Percentiles rank a stretch among this genome's conserved stretches.
These are phyloP conservation scores for Chiloscyllium punctatum DNA, from an alignment of 2,797 vertebrate genomes.

Conservation along the genomic window DNA sequence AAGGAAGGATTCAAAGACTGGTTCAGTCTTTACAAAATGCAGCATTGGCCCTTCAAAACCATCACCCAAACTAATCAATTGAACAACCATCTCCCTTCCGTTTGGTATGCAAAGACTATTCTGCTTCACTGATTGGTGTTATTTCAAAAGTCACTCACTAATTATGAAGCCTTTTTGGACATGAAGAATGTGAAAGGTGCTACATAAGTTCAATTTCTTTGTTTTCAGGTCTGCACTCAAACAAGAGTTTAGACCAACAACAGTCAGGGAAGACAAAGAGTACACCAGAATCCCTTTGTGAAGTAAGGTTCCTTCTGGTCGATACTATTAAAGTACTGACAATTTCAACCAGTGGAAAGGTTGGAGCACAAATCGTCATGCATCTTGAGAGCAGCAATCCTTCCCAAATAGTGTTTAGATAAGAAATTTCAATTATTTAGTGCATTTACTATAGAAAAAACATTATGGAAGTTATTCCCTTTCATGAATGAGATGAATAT, in stretches of 20 bases:
- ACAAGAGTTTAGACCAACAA: neutral
- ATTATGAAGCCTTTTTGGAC: neutral
- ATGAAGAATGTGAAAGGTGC: neutral
- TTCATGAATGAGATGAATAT: neutral
- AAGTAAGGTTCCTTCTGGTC: neutral
- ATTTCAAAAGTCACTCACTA: neutral
- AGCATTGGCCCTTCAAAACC: neutral
- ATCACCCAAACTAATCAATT: neutral
- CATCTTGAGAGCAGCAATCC: neutral
- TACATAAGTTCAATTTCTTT: neutral
- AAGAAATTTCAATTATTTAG: neutral
- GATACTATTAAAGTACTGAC: neutral
- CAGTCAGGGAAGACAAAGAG: too few species aligned
- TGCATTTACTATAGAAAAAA: neutral
- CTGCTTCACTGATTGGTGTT: too few species aligned
- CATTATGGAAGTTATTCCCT: neutral
- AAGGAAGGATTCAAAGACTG: neutral
- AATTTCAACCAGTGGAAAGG: neutral
- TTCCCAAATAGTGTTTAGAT: neutral
- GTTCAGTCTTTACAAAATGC: neutral
- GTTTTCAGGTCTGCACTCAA: neutral
- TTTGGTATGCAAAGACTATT: neutral
- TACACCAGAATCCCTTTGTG: neutral
- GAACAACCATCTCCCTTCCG: neutral
- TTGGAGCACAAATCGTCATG: neutral